Conservation (phyloP, 2,888 invertebrate species). For the Trichopoda pennipes region DNA sequence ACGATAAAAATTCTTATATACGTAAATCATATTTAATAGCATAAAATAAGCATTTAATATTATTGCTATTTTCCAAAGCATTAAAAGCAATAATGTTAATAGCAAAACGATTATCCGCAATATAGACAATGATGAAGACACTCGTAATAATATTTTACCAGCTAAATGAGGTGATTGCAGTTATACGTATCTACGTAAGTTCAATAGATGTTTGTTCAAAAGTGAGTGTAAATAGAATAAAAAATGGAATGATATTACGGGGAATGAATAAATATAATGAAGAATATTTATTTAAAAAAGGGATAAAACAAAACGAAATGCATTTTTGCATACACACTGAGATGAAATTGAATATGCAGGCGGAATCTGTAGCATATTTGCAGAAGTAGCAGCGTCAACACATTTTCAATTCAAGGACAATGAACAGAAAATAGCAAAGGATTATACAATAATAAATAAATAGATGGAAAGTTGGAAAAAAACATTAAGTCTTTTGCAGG, state of each 20-base stretch:
- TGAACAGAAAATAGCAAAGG: neutral
- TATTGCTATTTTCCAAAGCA: slow-evolving; percentile 61
- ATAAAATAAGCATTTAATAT: slow-evolving; percentile 61
- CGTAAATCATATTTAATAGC: slow-evolving; percentile 16
- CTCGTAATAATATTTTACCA: slow-evolving; percentile 35
- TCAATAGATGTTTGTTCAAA: neutral
- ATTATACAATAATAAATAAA: too few species aligned
- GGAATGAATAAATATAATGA: slow-evolving; percentile 14
- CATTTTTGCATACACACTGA: neutral
- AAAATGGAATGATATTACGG: neutral
- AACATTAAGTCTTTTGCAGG: too few species aligned
- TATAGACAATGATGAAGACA: slow-evolving; percentile 46
- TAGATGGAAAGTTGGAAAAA: too few species aligned
- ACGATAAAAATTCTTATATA: neutral
- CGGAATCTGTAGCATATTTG: neutral
- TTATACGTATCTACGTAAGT: neutral
- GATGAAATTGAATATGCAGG: neutral
- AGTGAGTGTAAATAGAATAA: too few species aligned
- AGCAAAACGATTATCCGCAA: slow-evolving; percentile 63
- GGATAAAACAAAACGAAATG: neutral
- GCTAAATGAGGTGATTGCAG: slow-evolving; percentile 42
- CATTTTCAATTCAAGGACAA: slow-evolving; percentile 11
- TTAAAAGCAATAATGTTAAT: slow-evolving; percentile 65
- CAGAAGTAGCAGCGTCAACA: neutral
- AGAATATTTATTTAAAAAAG: neutral